phyloP scores from a whole-genome alignment of 2,797 vertebrate genomes.

The Enteromius fasciolatus region DNA sequence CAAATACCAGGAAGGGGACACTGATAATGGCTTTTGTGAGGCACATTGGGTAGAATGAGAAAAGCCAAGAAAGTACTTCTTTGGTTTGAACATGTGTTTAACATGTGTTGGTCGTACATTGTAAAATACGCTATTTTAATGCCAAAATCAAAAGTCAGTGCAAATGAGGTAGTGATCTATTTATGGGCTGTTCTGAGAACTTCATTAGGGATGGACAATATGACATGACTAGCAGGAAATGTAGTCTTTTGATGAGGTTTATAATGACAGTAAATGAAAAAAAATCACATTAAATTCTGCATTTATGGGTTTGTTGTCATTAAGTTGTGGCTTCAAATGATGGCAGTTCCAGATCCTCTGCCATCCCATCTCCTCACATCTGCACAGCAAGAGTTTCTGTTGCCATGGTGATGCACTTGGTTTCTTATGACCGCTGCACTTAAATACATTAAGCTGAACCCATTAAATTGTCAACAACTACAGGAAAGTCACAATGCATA shows the following conservation, averaged over 20 bases:
- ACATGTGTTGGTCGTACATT: background rate
- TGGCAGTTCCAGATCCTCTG: constrained; percentile 34
- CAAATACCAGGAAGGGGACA: background rate
- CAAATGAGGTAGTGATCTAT: background rate
- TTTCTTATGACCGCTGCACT: constrained; percentile 45
- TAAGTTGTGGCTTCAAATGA: constrained; percentile 26
- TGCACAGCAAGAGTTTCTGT: constrained; percentile 56
- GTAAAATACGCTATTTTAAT: background rate
- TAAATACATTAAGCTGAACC: constrained; percentile 39
- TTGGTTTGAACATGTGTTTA: background rate
- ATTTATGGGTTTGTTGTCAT: constrained; percentile 46
- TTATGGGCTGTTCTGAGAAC: background rate
- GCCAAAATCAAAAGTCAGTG: background rate
- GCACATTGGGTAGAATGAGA: background rate
- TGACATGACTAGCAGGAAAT: constrained; percentile 6
- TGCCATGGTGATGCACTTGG: constrained; percentile 57
- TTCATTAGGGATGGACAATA: background rate
- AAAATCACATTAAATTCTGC: constrained; percentile 6
- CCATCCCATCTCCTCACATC: constrained; percentile 55
- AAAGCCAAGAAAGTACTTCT: background rate
- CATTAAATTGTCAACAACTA: constrained; percentile 36
- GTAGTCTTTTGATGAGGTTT: constrained; percentile 5
- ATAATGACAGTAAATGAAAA: constrained; percentile 12
- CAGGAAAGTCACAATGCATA: background rate
- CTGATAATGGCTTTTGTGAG: background rate